Conservation (phyloP, 2,888 invertebrate species). For the Tetramorium bicarinatum region DNA sequence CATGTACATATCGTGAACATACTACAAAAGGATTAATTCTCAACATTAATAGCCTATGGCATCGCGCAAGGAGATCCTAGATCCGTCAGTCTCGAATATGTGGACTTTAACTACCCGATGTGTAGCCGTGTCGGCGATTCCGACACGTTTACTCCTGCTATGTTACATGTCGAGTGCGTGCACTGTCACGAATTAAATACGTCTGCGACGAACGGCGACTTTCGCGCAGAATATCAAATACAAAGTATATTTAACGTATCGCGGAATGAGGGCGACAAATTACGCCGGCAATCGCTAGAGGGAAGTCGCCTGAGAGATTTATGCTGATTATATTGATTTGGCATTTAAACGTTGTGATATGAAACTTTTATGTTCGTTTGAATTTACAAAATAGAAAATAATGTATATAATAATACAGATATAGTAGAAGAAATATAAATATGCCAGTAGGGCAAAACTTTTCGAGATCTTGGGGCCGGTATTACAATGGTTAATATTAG, state of each 20-base stretch:
- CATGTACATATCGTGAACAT: not conserved
- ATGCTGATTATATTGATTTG: not conserved
- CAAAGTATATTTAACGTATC: not conserved
- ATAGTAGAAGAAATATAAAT: not conserved
- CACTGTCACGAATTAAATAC: constrained; percentile 27
- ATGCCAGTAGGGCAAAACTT: not conserved
- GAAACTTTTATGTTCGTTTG: not conserved
- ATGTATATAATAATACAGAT: not conserved
- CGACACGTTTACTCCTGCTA: constrained; percentile 9
- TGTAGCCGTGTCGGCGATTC: constrained; percentile 20
- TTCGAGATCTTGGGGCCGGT: not conserved
- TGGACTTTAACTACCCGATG: constrained; percentile 23
- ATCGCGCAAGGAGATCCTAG: constrained; percentile 5
- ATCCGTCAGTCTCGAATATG: constrained; percentile 14
- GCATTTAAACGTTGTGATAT: not conserved
- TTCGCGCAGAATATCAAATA: not conserved
- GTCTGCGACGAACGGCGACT: constrained; percentile 16
- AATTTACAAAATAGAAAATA: constrained; percentile 2
- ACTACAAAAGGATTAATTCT: constrained; percentile 21
- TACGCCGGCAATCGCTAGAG: not conserved
- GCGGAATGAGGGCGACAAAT: constrained; percentile 1
- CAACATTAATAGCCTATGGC: not conserved
- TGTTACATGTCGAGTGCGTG: constrained; percentile 20
- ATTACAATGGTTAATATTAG: not conserved
- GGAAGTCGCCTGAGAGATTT: not conserved